Conservation (phyloP, 2,113 vertebrate species). For the Origma solitaria region DNA sequence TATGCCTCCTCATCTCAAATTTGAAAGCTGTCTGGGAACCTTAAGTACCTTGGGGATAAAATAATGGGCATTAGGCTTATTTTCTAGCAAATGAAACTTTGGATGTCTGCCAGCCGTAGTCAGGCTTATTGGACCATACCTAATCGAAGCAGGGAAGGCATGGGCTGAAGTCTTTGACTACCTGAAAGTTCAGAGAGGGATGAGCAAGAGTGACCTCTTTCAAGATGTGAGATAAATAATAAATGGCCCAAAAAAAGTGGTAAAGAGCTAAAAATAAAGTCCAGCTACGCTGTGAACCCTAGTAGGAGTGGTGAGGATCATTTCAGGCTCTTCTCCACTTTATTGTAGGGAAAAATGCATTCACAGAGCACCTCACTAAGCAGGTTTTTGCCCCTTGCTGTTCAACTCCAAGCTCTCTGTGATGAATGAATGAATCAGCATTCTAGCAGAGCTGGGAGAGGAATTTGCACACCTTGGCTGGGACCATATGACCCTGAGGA, state of each 20-base stretch:
- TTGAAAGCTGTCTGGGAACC: constrained; percentile 4
- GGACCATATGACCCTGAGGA: background rate
- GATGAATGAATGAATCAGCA: background rate
- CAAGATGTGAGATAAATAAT: constrained; percentile 8
- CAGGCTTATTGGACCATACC: background rate
- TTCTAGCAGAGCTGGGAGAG: background rate
- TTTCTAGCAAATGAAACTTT: background rate
- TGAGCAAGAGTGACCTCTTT: background rate
- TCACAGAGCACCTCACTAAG: background rate
- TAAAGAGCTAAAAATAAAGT: constrained; percentile 24
- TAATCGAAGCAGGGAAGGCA: background rate
- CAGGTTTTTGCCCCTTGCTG: background rate
- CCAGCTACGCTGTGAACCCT: background rate
- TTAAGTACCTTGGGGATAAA: background rate
- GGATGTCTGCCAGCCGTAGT: background rate
- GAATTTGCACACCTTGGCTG: background rate
- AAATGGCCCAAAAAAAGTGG: background rate
- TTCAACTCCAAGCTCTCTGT: background rate
- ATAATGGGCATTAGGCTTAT: background rate
- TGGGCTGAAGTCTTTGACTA: background rate
- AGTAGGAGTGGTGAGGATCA: background rate
- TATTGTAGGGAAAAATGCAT: background rate
- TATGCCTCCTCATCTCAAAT: background rate
- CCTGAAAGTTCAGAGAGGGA: background rate
- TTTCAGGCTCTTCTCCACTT: background rate